Percentiles rank a stretch among this genome's conserved stretches.
Evolutionary conservation across 23 tunicate species (phyloP).

Genomic region (Ascidia mentula): DNA sequence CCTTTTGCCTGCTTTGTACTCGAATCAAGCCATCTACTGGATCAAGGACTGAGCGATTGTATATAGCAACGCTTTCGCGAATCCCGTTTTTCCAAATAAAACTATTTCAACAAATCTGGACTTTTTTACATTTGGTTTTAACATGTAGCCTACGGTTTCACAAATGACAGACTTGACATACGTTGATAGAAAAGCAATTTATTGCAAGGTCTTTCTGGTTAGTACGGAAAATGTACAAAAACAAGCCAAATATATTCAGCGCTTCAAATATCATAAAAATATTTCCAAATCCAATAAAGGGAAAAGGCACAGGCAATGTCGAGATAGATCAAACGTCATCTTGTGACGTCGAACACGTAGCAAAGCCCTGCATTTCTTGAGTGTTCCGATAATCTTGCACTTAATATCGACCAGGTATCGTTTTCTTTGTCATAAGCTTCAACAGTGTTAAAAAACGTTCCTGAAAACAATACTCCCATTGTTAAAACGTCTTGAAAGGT

Average conservation of each 20-base stretch:
- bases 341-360: constrained; percentile 45
- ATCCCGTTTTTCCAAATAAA: neutral
- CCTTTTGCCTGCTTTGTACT: constrained; percentile 2
- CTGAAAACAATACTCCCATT: too few species aligned
- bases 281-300: too few species aligned
- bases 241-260: too few species aligned
- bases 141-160: too few species aligned
- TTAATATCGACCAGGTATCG: constrained; percentile 26
- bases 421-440: constrained; percentile 29
- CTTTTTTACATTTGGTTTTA: too few species aligned
- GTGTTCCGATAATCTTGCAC: constrained; percentile 16
- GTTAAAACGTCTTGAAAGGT: neutral
- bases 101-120: too few species aligned
- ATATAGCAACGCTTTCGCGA: neutral
- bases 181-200: too few species aligned
- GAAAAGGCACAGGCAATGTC: too few species aligned
- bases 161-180: too few species aligned
- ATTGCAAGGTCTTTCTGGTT: too few species aligned
- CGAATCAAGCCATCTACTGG: neutral
- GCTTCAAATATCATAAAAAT: too few species aligned
- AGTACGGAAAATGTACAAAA: too few species aligned
- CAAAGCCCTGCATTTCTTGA: constrained; percentile 45
- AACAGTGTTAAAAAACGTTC: constrained; percentile 33
- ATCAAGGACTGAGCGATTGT: neutral
- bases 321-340: neutral